phyloP scores from a whole-genome alignment of 2,888 invertebrate genomes.

The Phortica magna region DNA sequence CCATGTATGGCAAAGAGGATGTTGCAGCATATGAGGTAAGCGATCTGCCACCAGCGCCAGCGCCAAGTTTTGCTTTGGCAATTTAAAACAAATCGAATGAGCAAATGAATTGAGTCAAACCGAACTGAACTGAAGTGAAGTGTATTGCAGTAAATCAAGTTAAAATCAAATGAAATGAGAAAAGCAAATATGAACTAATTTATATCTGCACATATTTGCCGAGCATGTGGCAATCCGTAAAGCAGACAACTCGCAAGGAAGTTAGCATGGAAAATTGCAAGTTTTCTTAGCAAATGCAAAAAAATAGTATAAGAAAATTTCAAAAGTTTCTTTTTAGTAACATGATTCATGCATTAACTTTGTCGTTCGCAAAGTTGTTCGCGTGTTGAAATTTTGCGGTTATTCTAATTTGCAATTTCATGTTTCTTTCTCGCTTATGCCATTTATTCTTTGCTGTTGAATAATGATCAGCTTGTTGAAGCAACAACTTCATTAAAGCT shows the following conservation, averaged over 20 bases:
- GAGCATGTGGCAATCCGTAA: neutral
- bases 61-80: neutral
- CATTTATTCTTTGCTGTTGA: no score
- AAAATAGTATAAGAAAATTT: no score
- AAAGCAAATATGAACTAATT: neutral
- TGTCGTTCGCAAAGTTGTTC: no score
- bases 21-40: slow-evolving; percentile 78
- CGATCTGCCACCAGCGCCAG: neutral
- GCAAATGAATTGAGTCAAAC: no score
- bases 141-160: neutral
- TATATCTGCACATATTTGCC: neutral
- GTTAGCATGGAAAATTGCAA: neutral
- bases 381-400: no score
- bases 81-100: no score
- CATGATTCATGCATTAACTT: no score
- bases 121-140: neutral
- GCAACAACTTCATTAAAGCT: no score
- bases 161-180: neutral
- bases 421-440: no score
- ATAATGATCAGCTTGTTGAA: no score
- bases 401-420: no score
- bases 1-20: slow-evolving; percentile 76
- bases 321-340: no score
- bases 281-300: neutral
- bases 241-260: neutral